Percentiles rank a stretch among this genome's conserved stretches.
These are phyloP conservation scores for Bombus waltoni DNA, from an alignment of 1,140 invertebrate species.

Conservation along the genomic window DNA sequence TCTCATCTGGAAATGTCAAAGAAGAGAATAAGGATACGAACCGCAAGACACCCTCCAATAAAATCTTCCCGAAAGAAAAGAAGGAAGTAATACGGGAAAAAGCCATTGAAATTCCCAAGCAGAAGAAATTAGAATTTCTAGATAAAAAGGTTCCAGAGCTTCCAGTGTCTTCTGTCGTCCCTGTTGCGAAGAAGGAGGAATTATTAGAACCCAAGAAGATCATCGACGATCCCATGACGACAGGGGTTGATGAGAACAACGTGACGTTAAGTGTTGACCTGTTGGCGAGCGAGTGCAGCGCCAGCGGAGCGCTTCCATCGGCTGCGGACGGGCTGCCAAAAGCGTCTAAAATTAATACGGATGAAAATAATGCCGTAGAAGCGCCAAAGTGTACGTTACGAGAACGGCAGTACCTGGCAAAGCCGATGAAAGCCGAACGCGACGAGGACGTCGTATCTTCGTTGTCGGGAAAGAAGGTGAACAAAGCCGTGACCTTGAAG, in stretches of 20 bases:
- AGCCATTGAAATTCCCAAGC: background rate
- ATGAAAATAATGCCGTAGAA: conserved; percentile 71
- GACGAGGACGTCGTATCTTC: conserved; percentile 31
- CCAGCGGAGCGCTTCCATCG: conserved; percentile 35
- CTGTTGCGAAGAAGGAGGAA: background rate
- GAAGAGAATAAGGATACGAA: background rate
- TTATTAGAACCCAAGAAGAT: background rate
- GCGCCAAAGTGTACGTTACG: conserved; percentile 63
- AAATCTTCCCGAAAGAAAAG: background rate
- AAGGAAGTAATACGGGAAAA: background rate
- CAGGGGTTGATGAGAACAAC: background rate
- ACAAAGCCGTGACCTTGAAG: conserved; percentile 57
- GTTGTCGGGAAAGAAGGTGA: conserved; percentile 50
- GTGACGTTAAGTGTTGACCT: conserved; percentile 25
- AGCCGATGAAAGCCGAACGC: conserved; percentile 36
- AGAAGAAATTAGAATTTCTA: background rate
- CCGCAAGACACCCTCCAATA: background rate
- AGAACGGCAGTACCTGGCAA: conserved; percentile 58
- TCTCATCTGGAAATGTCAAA: background rate
- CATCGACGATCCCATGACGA: background rate
- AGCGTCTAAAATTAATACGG: conserved; percentile 71
- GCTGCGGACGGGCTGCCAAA: conserved; percentile 63
- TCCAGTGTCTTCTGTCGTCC: background rate
- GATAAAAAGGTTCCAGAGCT: background rate
- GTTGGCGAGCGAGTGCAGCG: conserved; percentile 47